These are phyloP conservation scores for Zhuqinia jingwanae DNA, from an alignment of 2,888 invertebrate species.

Conservation along the genomic window DNA sequence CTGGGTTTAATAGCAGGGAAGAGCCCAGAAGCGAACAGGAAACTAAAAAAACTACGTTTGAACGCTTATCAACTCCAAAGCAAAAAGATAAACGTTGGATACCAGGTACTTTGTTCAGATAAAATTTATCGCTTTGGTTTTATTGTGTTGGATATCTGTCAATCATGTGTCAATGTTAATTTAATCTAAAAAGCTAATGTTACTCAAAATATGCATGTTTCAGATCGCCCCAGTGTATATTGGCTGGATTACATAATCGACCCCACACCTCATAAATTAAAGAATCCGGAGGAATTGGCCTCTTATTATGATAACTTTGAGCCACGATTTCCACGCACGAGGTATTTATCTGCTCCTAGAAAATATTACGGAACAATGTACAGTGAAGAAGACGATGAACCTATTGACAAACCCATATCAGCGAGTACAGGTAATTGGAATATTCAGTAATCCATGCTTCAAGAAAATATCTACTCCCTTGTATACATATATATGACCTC, in stretches of 20 bases:
- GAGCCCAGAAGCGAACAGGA: neutral
- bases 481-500: no score
- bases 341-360: slow-evolving; percentile 63
- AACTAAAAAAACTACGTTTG: neutral
- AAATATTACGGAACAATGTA: slow-evolving; percentile 14
- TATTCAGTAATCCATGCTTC: neutral
- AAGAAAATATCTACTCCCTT: no score
- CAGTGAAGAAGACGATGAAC: slow-evolving; percentile 11
- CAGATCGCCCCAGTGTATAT: slow-evolving; percentile 70
- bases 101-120: slow-evolving; percentile 46
- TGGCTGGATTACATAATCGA: slow-evolving; percentile 75
- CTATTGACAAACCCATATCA: neutral
- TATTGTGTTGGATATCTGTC: no score
- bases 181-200: no score
- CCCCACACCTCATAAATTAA: slow-evolving; percentile 62
- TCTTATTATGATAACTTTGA: slow-evolving; percentile 68
- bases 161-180: no score
- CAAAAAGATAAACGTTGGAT: slow-evolving; percentile 59
- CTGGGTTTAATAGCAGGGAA: neutral
- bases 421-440: neutral
- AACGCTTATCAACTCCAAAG: slow-evolving; percentile 39
- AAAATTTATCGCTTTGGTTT: no score
- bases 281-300: slow-evolving; percentile 63
- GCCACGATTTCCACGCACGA: slow-evolving; percentile 54
- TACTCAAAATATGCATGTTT: neutral